These are phyloP conservation scores for Ceratotherium simum DNA, from an alignment of 2,113 vertebrate genomes.

Conservation along the genomic window DNA sequence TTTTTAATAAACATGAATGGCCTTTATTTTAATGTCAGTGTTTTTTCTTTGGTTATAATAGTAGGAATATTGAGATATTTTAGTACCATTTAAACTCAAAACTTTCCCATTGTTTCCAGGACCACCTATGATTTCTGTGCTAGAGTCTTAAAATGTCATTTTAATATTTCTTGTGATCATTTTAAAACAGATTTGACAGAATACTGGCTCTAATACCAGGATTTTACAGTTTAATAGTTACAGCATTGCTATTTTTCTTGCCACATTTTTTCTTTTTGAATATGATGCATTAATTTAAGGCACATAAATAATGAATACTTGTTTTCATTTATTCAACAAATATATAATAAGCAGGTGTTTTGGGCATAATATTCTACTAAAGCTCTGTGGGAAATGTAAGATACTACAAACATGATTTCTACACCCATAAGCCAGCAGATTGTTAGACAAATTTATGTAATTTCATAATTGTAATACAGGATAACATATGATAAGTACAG, in stretches of 20 bases:
- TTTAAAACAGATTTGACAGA: not conserved
- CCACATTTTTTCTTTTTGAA: not conserved
- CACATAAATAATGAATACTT: not conserved
- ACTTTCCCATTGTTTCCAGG: not conserved
- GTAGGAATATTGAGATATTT: not conserved
- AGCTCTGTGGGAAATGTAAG: not conserved
- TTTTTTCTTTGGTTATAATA: not conserved
- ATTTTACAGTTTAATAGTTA: constrained; percentile 25
- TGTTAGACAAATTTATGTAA: not conserved
- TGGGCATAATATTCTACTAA: not conserved
- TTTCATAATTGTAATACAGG: not conserved
- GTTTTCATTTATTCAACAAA: not conserved
- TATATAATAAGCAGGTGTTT: not conserved
- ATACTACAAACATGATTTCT: not conserved
- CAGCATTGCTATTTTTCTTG: not conserved
- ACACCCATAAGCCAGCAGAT: not conserved
- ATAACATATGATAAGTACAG: not conserved
- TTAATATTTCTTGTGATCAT: not conserved
- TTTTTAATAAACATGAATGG: not conserved
- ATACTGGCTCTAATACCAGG: not conserved
- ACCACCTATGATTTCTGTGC: not conserved
- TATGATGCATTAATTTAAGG: not conserved
- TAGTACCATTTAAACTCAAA: not conserved
- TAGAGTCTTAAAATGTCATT: not conserved
- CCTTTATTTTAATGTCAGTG: not conserved